Evolutionary conservation across 2,888 invertebrate species (phyloP).

Genomic region (Rotaria sp.): DNA sequence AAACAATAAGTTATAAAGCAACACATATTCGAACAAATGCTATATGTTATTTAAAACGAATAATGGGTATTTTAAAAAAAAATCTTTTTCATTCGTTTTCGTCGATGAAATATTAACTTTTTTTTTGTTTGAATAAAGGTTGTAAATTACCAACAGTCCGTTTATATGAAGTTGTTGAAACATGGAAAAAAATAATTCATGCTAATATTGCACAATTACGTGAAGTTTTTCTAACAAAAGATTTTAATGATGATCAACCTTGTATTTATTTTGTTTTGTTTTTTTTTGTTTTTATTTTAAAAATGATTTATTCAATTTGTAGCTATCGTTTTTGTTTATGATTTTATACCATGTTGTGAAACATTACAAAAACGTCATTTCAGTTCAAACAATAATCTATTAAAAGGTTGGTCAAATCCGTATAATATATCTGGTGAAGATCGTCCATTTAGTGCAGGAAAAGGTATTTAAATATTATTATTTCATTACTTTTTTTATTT

Average conservation of each 20-base stretch:
- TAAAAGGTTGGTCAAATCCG: slow-evolving; percentile 49
- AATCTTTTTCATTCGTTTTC: background rate
- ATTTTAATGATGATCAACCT: slow-evolving; percentile 71
- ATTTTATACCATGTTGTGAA: slow-evolving; percentile 82
- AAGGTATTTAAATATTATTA: slow-evolving; percentile 41
- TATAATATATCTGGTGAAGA: slow-evolving; percentile 47
- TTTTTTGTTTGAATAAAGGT: background rate
- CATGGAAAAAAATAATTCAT: slow-evolving; percentile 89
- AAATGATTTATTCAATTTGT: slow-evolving; percentile 46
- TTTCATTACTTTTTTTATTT: background rate
- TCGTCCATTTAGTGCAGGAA: slow-evolving; percentile 46
- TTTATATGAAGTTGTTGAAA: slow-evolving; percentile 59
- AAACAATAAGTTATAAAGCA: slow-evolving; percentile 81
- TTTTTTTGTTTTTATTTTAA: background rate
- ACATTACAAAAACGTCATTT: slow-evolving; percentile 80
- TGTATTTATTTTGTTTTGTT: background rate
- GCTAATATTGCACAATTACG: slow-evolving; percentile 84
- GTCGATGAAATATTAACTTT: background rate
- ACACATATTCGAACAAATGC: slow-evolving; percentile 68
- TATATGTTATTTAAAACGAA: slow-evolving; percentile 39
- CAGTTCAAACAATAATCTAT: slow-evolving; percentile 45
- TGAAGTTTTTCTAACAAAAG: slow-evolving; percentile 87
- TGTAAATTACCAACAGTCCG: slow-evolving; percentile 30
- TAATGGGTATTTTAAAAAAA: slow-evolving; percentile 17
- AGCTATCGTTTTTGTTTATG: slow-evolving; percentile 92